A percentile compares a stretch with the other conserved stretches of the same genome.
phyloP scores from a whole-genome alignment of 2,797 vertebrate genomes.

The Clarias fuscus region DNA sequence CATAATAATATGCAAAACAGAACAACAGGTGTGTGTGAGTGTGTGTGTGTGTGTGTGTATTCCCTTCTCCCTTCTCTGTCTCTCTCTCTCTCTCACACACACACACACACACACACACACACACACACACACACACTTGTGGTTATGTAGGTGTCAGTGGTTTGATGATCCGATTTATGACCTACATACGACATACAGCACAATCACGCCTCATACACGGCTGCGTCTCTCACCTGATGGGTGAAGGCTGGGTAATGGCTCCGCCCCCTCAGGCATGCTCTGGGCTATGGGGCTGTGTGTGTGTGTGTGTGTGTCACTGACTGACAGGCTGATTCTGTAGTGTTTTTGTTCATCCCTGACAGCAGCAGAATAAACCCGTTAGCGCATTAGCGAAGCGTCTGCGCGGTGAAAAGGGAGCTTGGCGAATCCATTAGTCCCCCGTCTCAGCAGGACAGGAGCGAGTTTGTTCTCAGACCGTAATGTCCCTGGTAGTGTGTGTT shows the following conservation, averaged over 20 bases:
- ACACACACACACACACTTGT: conserved; percentile 2
- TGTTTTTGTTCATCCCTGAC: conserved; percentile 21
- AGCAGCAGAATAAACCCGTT: conserved; percentile 23
- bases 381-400: conserved; percentile 19
- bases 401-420: conserved; percentile 13
- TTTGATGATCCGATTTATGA: not conserved
- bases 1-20: not conserved
- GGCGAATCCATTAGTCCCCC: conserved; percentile 37
- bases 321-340: conserved; percentile 23
- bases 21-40: not conserved
- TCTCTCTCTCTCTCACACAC: not conserved
- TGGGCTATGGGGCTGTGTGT: conserved; percentile 66
- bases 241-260: conserved; percentile 57
- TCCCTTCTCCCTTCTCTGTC: not conserved
- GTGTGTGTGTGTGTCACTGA: not conserved
- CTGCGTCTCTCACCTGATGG: not conserved
- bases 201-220: too few relatives aligned
- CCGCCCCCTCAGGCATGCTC: conserved; percentile 65
- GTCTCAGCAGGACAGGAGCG: not conserved
- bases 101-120: conserved; percentile 1
- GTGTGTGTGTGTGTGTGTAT: not conserved
- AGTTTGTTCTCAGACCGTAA: not conserved
- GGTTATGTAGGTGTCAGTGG: not conserved
- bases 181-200: not conserved
- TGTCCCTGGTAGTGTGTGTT: not conserved